Evolutionary conservation across 2,113 vertebrate genomes (phyloP).

Genomic region (Sinocyclocheilus rhinocerous): DNA sequence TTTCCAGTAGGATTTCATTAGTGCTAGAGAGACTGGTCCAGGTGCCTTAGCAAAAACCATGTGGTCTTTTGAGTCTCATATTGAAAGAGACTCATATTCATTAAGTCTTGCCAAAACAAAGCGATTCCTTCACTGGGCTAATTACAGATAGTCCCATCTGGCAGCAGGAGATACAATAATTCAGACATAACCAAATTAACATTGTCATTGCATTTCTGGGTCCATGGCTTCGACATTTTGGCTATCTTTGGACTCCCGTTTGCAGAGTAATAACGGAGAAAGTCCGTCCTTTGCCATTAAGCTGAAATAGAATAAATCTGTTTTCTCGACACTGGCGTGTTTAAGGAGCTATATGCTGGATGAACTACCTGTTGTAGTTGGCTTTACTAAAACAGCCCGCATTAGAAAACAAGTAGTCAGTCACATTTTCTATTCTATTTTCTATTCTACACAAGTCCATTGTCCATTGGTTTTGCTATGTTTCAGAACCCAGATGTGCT

Average conservation of each 20-base stretch:
- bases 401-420: neutral
- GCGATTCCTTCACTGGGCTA: slow-evolving; percentile 53
- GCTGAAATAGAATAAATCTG: neutral
- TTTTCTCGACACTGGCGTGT: neutral
- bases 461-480: too few relatives aligned
- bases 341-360: neutral
- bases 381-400: neutral
- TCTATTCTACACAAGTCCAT: neutral
- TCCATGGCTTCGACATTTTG: neutral
- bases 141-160: slow-evolving; percentile 56
- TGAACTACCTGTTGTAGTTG: neutral
- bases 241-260: neutral
- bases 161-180: slow-evolving; percentile 49
- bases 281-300: neutral
- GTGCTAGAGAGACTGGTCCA: slow-evolving; percentile 31
- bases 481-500: too few relatives aligned
- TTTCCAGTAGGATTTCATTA: slow-evolving; percentile 40
- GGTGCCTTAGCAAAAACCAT: slow-evolving; percentile 34
- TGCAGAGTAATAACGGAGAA: neutral
- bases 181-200: slow-evolving; percentile 57
- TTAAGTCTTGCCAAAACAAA: slow-evolving; percentile 54
- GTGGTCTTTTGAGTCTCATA: slow-evolving; percentile 43
- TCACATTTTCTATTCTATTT: neutral
- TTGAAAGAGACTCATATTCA: slow-evolving; percentile 41
- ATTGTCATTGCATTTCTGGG: slow-evolving; percentile 37